phyloP scores from a whole-genome alignment of 2,888 invertebrate genomes.

The Caenorhabditis sp. region DNA sequence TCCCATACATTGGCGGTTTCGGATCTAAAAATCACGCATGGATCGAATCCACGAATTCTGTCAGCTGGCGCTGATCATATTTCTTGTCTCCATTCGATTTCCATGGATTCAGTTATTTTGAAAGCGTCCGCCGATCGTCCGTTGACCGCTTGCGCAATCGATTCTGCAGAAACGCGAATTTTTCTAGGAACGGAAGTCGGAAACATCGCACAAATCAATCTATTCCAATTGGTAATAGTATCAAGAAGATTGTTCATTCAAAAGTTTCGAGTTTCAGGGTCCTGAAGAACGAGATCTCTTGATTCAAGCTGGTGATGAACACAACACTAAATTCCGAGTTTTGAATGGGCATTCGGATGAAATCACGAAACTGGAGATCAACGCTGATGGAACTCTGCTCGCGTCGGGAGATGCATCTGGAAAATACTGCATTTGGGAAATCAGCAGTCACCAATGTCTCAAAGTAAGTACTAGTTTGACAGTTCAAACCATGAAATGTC shows the following conservation, averaged over 20 bases:
- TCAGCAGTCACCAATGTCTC: conserved; percentile 76
- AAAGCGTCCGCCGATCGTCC: conserved; percentile 76
- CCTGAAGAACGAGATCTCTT: conserved; percentile 59
- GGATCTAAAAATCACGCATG: conserved; percentile 71
- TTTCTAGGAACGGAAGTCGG: conserved; percentile 77
- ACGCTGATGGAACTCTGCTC: conserved; percentile 76
- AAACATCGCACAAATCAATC: conserved; percentile 73
- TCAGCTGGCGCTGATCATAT: conserved; percentile 75
- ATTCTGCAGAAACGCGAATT: conserved; percentile 75
- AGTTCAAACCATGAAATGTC: not conserved
- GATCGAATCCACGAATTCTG: conserved; percentile 72
- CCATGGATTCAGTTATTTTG: conserved; percentile 69
- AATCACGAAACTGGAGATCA: conserved; percentile 66
- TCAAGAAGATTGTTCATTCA: not conserved
- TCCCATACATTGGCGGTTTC: conserved; percentile 74
- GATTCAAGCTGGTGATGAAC: conserved; percentile 68
- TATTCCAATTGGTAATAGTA: conserved; percentile 61
- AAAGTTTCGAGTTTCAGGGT: conserved; percentile 29
- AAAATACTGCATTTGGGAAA: conserved; percentile 79
- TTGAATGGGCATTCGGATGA: conserved; percentile 71
- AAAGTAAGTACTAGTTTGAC: conserved; percentile 55
- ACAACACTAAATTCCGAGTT: conserved; percentile 65
- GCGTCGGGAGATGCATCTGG: conserved; percentile 76
- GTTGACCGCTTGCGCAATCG: conserved; percentile 74
- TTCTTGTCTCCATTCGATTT: conserved; percentile 71